Evolutionary conservation across 2,113 vertebrate species (phyloP).

Genomic region (Nyctibius bracteatus): DNA sequence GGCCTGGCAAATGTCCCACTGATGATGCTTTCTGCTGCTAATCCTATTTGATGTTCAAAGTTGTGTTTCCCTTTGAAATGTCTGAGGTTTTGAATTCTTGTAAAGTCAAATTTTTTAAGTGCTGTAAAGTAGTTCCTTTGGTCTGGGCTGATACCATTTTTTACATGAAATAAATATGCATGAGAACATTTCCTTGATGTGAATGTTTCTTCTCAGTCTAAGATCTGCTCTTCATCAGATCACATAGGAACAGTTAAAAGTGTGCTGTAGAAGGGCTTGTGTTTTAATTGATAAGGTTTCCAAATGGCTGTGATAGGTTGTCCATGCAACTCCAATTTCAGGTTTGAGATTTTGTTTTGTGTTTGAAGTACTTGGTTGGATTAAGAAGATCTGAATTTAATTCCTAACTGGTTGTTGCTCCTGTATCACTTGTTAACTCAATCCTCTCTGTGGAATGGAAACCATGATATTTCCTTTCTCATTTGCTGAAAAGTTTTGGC

Average conservation of each 20-base stretch:
- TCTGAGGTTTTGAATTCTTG: constrained; percentile 1
- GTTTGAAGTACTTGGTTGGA: background rate
- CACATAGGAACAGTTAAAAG: background rate
- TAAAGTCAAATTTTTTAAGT: background rate
- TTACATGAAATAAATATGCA: background rate
- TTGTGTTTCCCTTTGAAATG: background rate
- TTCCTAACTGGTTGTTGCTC: background rate
- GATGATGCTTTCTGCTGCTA: background rate
- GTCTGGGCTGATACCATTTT: background rate
- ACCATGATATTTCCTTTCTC: background rate
- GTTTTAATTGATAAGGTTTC: background rate
- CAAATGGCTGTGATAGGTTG: background rate
- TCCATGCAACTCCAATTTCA: background rate
- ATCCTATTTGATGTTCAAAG: constrained; percentile 24
- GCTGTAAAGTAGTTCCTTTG: background rate
- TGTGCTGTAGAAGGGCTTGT: background rate
- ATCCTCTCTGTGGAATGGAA: background rate
- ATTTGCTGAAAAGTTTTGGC: background rate
- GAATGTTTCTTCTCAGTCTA: background rate
- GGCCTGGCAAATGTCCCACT: background rate
- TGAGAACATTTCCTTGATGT: constrained; percentile 16
- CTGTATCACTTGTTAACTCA: background rate
- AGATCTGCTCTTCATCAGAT: background rate
- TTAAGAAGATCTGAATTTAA: background rate
- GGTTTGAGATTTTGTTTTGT: background rate